A percentile compares a stretch with the other conserved stretches of the same genome.
phyloP scores from a whole-genome alignment of 30 jellyfish, hydroid and myxozoan species.

The Turritopsis rubra region DNA sequence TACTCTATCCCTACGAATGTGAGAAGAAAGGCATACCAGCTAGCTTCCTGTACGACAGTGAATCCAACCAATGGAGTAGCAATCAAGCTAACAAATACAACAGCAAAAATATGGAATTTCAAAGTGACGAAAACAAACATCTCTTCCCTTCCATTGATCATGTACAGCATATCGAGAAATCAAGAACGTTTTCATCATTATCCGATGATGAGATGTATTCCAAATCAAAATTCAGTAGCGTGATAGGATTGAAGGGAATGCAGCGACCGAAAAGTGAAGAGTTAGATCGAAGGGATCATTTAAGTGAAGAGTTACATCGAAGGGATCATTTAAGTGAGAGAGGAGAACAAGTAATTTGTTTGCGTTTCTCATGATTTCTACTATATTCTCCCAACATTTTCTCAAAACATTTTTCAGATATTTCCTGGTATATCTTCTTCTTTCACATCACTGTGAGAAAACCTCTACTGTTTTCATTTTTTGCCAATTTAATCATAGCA shows the following conservation, averaged over 20 bases:
- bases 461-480: neutral
- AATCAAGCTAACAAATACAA: neutral
- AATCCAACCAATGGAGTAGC: no score
- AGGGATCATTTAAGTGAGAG: neutral
- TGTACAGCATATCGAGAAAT: neutral
- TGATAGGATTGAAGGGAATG: neutral
- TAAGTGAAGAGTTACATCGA: no score
- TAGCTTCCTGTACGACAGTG: neutral
- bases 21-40: constrained; percentile 14
- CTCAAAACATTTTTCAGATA: no score
- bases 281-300: neutral
- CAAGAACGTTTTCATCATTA: neutral
- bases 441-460: no score
- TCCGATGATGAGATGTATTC: constrained; percentile 1
- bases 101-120: neutral
- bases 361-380: neutral
- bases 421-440: no score
- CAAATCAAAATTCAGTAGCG: neutral
- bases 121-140: neutral
- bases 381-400: neutral
- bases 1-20: constrained; percentile 30
- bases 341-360: neutral
- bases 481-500: neutral
- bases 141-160: neutral
- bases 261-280: constrained; percentile 6